A percentile compares a stretch with the other conserved stretches of the same genome.
Evolutionary conservation across 2,797 vertebrate genomes (phyloP).

Genomic region (Muraenolepis orangiensis): DNA sequence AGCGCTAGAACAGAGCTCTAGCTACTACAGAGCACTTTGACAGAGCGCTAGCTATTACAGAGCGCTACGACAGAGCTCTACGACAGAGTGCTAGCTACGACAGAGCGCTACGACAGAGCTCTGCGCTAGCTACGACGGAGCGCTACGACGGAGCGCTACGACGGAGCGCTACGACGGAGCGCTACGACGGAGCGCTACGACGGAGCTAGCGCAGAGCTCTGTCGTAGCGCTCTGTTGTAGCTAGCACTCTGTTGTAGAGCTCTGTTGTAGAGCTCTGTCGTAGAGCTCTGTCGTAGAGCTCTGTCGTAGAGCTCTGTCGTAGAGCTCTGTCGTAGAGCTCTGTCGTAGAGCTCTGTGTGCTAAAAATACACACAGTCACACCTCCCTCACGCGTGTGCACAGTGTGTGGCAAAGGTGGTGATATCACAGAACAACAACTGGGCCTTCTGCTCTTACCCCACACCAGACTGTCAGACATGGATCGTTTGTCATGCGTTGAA

Average conservation of each 20-base stretch:
- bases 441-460: slow-evolving; percentile 34
- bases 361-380: slow-evolving; percentile 49
- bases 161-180: slow-evolving; percentile 9
- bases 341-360: slow-evolving; percentile 23
- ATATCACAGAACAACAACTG: slow-evolving; percentile 16
- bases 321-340: no score
- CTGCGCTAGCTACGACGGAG: no score
- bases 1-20: slow-evolving; percentile 12
- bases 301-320: no score
- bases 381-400: slow-evolving; percentile 24
- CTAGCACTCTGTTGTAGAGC: no score
- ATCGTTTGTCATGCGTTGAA: slow-evolving; percentile 1
- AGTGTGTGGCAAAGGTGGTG: slow-evolving; percentile 26
- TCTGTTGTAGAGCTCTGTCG: no score
- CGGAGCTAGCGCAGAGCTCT: no score
- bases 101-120: slow-evolving; percentile 10
- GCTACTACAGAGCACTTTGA: slow-evolving; percentile 12
- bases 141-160: slow-evolving; percentile 7
- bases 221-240: no score
- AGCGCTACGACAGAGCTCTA: slow-evolving; percentile 10
- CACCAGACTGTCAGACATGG: no score
- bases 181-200: slow-evolving; percentile 12
- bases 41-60: neutral
- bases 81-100: no score
- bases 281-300: no score